Percentiles rank a stretch among this genome's conserved stretches.
Conservation (phyloP, 2,113 vertebrate genomes). For the Andinoacara biseriatus region DNA sequence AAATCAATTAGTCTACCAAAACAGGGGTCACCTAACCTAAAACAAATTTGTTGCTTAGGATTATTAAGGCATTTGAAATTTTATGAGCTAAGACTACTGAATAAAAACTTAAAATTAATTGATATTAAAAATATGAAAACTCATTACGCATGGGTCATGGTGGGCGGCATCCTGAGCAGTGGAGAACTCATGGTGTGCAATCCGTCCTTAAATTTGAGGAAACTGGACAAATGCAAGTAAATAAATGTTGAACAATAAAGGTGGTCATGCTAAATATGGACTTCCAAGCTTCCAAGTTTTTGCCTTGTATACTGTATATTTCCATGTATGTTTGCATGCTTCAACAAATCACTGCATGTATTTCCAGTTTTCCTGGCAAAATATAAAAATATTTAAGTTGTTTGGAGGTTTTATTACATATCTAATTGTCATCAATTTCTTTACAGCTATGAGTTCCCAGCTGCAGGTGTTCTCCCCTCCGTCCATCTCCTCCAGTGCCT, state of each 20-base stretch:
- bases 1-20: no score
- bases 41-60: no score
- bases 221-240: no score
- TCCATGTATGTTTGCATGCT: background rate
- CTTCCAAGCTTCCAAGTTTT: background rate
- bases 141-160: no score
- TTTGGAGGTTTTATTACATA: background rate
- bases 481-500: constrained; percentile 98
- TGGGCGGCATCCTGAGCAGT: no score
- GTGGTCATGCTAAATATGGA: background rate
- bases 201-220: no score
- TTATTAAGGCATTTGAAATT: no score
- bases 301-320: background rate
- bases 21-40: no score
- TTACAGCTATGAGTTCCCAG: constrained; percentile 95
- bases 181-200: no score
- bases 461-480: constrained; percentile 98
- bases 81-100: no score
- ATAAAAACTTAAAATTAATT: no score
- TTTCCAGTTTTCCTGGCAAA: background rate
- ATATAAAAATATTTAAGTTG: background rate
- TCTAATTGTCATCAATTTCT: constrained; percentile 14
- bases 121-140: no score
- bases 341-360: background rate
- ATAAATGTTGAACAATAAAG: background rate